Percentiles rank a stretch among this genome's conserved stretches.
Conservation (phyloP, 2,113 vertebrate genomes). For the Trematomus loennbergii region DNA sequence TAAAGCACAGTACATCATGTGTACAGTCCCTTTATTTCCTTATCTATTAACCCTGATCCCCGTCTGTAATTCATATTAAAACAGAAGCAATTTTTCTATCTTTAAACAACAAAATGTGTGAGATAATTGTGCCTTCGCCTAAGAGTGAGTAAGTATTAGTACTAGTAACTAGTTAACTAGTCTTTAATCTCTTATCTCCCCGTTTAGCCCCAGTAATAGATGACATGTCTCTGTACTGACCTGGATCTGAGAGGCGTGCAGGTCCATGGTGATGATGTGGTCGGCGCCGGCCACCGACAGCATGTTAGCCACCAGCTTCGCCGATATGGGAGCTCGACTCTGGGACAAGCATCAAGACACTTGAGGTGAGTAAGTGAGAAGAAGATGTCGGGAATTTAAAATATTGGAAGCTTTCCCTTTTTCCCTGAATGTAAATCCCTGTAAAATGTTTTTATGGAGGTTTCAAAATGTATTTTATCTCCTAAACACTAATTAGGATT, state of each 20-base stretch:
- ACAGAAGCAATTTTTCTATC: too few species aligned
- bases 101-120: too few species aligned
- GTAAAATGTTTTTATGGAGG: not conserved
- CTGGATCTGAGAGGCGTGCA: constrained; percentile 98
- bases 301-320: constrained; percentile 98
- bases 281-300: constrained; percentile 95
- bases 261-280: constrained; percentile 98
- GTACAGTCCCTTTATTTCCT: too few species aligned
- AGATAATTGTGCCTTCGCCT: too few species aligned
- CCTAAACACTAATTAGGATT: too few species aligned
- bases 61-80: too few species aligned
- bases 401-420: not conserved
- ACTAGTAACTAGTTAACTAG: too few species aligned
- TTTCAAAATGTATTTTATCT: not conserved
- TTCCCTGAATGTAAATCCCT: too few species aligned
- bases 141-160: too few species aligned
- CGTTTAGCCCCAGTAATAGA: not conserved
- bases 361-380: not conserved
- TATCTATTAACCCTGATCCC: too few species aligned
- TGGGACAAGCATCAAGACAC: constrained; percentile 66
- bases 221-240: constrained; percentile 65
- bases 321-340: constrained; percentile 96
- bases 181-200: not conserved
- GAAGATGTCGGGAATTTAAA: not conserved
- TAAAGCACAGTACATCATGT: too few species aligned